Base-by-base conservation (phyloP, 2,113 vertebrate genomes). In the Peromyscus californicus region DNA sequence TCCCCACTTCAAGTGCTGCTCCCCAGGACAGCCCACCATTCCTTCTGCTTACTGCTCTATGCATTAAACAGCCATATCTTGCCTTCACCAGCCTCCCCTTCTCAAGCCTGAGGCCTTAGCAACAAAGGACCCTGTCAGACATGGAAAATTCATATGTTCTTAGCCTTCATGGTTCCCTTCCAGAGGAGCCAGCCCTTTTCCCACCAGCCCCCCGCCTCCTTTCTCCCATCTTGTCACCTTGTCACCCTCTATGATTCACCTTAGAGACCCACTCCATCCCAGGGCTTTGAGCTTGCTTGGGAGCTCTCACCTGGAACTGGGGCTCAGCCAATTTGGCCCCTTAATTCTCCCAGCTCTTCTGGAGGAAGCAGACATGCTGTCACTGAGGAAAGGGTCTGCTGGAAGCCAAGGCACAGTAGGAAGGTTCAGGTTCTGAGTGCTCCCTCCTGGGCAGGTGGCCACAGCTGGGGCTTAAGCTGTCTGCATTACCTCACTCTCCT, bases 61-160 rank as follows among this genome's bases (percentile, higher is more conserved):
- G 11, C n/a, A 4, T 63, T 33, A 13, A 2, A 29, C 24, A 22
- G 51, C 54, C 33, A 33, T 24, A 45, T 87, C 63, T 16, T 13
- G 39, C 10, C 24, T 19, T 75, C 42, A 65, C 21, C 59, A 54
- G 29, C 57, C 21, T 31, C 36, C n/a, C n/a, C 24, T 78, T 24
- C 63, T 79, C 1, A 1, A 19, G 36, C 36, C 85, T 3, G 1
- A 8, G 61, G 61, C 45, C 24, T 45, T 36, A 59, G 39, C 48
- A 78, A 31, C 69, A 0, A 33, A 84, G 33, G 31, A 0, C 6
- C 42, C 42, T 54, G 42, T 51, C 6, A 31, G 9, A 61, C 42
- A 26, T 1, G 0, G 48, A 22, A 5, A 57, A 11, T 29, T 3
- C 17, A 0, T 6, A 1, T n/a, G n/a, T 17, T 6, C n/a, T 51